A percentile compares a stretch with the other conserved stretches of the same genome.
Conservation (phyloP, 2,888 invertebrate genomes). For the Lithophane ornitopus region DNA sequence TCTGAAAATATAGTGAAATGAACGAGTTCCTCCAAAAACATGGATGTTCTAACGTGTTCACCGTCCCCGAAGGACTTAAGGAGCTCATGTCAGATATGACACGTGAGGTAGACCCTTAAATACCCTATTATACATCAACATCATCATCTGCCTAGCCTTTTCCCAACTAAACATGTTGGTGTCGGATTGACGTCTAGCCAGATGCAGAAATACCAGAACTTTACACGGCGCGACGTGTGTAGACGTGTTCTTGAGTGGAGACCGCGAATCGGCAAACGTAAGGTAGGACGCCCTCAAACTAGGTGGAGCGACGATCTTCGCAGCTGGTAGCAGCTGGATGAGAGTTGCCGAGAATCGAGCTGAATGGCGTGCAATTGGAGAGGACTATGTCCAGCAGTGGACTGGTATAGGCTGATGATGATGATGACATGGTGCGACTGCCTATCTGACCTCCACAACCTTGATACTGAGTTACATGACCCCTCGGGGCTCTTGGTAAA, state of each 20-base stretch:
- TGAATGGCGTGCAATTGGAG: too few relatives aligned
- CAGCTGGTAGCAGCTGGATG: too few relatives aligned
- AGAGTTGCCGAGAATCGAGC: too few relatives aligned
- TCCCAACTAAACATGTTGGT: not conserved
- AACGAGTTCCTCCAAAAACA: slow-evolving; percentile 86
- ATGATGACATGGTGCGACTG: not conserved
- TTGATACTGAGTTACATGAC: not conserved
- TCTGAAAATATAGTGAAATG: slow-evolving; percentile 71
- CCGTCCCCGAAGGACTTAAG: slow-evolving; percentile 92
- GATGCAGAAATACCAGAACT: not conserved
- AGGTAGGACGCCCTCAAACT: too few relatives aligned
- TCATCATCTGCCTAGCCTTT: not conserved
- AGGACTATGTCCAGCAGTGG: too few relatives aligned
- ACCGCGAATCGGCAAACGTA: too few relatives aligned
- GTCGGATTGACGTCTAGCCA: not conserved
- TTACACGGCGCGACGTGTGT: too few relatives aligned
- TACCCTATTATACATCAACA: too few relatives aligned
- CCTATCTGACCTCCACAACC: not conserved
- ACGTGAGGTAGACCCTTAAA: slow-evolving; percentile 89
- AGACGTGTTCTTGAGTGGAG: too few relatives aligned
- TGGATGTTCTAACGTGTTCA: slow-evolving; percentile 85
- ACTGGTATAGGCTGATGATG: too few relatives aligned
- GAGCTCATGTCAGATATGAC: slow-evolving; percentile 94
- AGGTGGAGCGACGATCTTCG: too few relatives aligned
- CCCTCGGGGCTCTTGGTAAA: not conserved